Evolutionary conservation across 2,113 vertebrate genomes (phyloP), one percentile per base, ranked within the genome.

Genomic region (Hyla sarda): DNA sequence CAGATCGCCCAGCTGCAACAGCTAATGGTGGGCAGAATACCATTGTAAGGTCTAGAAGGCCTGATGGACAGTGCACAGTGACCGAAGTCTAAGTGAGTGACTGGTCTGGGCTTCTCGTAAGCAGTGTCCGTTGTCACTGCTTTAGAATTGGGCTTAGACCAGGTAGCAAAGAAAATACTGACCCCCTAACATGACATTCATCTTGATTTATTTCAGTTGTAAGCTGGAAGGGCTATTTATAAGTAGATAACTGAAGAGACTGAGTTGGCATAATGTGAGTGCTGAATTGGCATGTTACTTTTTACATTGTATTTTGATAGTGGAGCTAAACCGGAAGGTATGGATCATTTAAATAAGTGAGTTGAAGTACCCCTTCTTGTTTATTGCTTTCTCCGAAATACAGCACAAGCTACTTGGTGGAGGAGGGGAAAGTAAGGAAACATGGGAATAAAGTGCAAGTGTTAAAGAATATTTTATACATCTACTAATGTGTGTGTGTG

Each of bases 61-160:
- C 97, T 12, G 98, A 99, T 86, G 97, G 97, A 92, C 97, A 99
- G 93, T 98, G 97, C 91, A 97, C 96, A 45, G 93, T 98, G 89
- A 98, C 96, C 82, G 96, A 98, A 90, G 97, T 98, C 91, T 99
- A 95, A 96, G 91, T 83, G 19, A 77, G 48, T 17, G 47, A 60
- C 23, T 14, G 28, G 41, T 19, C 71, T 74, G 41, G 34, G 34
- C 73, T 77, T 85, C 34, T 78, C 41, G 72, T 41, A 30, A 79
- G 60, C 74, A 45, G 47, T 95, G 93, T 93, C 93, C 91, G 92
- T 92, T 91, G 89, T 93, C 91, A 93, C 89, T 86, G 32, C 67
- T 0, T 89, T 84, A 92, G 92, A 90, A 88, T 92, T 90, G 90
- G 92, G 89, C 90, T 93, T 92, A 91, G 90, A 90, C 89, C 89